Evolutionary conservation across 1,140 invertebrate species (phyloP), one percentile per base, ranked within the genome.

Genomic region (Helicoverpa zea): DNA sequence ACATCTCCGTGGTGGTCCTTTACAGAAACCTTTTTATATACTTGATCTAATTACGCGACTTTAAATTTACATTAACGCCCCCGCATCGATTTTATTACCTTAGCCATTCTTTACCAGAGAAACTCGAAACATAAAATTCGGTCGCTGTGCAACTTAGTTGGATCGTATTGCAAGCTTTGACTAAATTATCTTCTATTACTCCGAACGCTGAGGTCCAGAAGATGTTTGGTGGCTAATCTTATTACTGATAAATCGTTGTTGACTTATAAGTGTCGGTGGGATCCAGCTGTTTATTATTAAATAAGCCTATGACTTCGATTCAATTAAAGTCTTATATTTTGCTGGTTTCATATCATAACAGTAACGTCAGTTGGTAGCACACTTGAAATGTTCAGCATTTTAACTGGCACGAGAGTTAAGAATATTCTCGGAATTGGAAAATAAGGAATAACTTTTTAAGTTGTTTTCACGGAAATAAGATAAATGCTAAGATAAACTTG

Each of bases 391-490:
- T 66, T 66, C 49, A 49, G 61, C 66, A 47, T 52, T 61, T 49
- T 64, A 66, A 81, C 66, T 63, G 58, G 66, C 66, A 63, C 49
- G 51, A 75, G 72, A 81, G 75, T 81, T 79, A 70, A 80, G 74
- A 81, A 82, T 82, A 64, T 91, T 91, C 90, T 84, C 51, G 81
- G 90, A 90, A 92, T 77, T 56, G 56, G 70, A 85, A 88, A 87
- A 90, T 91, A 90, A 88, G 80, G 63, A 85, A 82, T 88, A 84
- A 82, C 52, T 88, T 89, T 66, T 91, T 85, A 89, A 87, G 82
- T 83, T 86, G 84, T 91, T 90, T 94, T 90, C 89, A 89, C 83
- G 86, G 89, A 92, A 93, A 86, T 87, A 80, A 88, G 90, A 92
- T 91, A 89, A 89, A 91, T 88, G 87, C 73, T 75, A 77, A 88